Percentiles rank a stretch among this genome's conserved stretches.
These are phyloP conservation scores for Bungarus multicinctus DNA, from an alignment of 2,113 vertebrate species.

Conservation along the genomic window DNA sequence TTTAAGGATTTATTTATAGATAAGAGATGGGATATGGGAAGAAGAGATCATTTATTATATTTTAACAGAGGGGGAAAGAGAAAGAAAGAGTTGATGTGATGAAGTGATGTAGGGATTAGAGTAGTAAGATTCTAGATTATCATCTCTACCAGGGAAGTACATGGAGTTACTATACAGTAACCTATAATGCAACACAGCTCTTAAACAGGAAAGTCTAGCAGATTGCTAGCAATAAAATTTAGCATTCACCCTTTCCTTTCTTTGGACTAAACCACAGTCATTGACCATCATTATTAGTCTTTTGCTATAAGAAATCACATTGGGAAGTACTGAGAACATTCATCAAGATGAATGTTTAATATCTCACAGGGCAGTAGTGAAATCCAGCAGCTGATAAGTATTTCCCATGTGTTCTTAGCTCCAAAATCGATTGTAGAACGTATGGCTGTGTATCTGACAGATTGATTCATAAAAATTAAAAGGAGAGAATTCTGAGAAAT, in stretches of 20 bases:
- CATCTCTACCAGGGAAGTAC: neutral
- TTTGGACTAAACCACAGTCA: neutral
- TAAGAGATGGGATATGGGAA: neutral
- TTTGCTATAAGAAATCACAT: neutral
- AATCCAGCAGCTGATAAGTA: neutral
- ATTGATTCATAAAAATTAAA: neutral
- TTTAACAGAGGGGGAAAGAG: neutral
- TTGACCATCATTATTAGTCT: neutral
- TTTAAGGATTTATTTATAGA: neutral
- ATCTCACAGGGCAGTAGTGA: too few species aligned
- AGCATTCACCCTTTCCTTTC: neutral
- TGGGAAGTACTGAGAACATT: neutral
- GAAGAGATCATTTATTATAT: neutral
- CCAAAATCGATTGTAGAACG: neutral
- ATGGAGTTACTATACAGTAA: neutral
- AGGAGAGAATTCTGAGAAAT: neutral
- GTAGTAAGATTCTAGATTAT: neutral
- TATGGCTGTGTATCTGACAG: neutral
- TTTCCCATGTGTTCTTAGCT: neutral
- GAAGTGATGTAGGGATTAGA: neutral
- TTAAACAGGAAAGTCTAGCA: neutral
- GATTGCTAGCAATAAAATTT: neutral
- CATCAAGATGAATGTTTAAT: neutral
- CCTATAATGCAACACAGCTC: neutral
- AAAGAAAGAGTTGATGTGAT: neutral